These are phyloP conservation scores for Geococcyx californianus DNA, from an alignment of 2,113 vertebrate genomes.

Conservation along the genomic window DNA sequence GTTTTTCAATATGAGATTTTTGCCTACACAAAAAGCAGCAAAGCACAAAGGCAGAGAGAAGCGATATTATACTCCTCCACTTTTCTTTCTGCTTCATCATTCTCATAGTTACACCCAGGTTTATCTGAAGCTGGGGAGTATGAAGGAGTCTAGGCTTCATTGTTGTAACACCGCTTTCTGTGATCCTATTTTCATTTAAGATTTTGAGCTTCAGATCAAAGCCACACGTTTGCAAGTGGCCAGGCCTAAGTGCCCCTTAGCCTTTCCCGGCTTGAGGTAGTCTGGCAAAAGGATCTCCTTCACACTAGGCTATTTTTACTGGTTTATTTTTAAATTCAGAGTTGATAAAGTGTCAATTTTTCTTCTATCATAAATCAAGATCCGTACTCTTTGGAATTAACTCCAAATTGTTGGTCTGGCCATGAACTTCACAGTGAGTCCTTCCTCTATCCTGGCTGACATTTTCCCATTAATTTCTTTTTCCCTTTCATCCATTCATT, in stretches of 20 bases:
- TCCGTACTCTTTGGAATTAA: conserved; percentile 66
- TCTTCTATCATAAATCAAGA: conserved; percentile 65
- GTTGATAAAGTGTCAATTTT: conserved; percentile 44
- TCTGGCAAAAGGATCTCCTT: conserved; percentile 36
- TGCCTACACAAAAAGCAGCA: background rate
- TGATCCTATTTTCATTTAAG: background rate
- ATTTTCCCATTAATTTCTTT: conserved; percentile 78
- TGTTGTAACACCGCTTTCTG: background rate
- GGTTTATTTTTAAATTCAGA: conserved; percentile 62
- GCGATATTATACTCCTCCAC: background rate
- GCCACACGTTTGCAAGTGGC: conserved; percentile 36
- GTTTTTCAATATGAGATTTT: background rate
- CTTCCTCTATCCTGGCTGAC: conserved; percentile 73
- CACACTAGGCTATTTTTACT: conserved; percentile 3
- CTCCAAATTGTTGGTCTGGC: conserved; percentile 73
- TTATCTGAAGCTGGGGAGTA: background rate
- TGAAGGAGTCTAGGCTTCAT: background rate
- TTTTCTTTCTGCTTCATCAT: background rate
- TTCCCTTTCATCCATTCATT: conserved; percentile 78
- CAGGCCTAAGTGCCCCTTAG: background rate
- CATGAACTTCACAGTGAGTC: conserved; percentile 67
- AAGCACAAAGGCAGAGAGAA: background rate
- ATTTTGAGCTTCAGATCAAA: conserved; percentile 65
- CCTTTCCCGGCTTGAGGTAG: conserved; percentile 24
- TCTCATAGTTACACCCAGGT: background rate